Conservation (phyloP, 2,888 invertebrate genomes). For the Clusia tigrina region DNA sequence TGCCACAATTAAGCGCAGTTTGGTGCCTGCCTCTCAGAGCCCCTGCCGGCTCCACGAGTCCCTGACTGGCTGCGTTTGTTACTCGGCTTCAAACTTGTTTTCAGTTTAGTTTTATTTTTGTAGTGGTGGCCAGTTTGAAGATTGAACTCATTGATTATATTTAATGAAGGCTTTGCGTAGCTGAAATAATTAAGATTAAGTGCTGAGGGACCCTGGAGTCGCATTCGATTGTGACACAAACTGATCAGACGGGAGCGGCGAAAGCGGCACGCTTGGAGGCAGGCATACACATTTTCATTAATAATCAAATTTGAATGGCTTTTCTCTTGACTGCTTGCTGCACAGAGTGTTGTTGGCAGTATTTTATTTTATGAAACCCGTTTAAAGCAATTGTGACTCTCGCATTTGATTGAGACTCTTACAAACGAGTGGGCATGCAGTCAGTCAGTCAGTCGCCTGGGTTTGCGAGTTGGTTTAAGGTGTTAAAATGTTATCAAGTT, state of each 20-base stretch:
- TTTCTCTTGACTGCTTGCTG: too few relatives aligned
- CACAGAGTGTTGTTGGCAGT: too few relatives aligned
- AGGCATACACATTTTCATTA: slow-evolving; percentile 1
- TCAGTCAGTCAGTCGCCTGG: too few relatives aligned
- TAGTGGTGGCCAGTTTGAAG: neutral
- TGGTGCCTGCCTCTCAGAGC: neutral
- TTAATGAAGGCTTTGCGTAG: slow-evolving; percentile 1
- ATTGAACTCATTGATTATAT: slow-evolving; percentile 5
- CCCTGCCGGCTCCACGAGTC: neutral
- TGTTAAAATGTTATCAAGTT: too few relatives aligned
- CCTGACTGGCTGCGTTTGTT: neutral
- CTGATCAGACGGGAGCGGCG: too few relatives aligned
- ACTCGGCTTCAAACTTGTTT: neutral
- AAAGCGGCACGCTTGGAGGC: neutral
- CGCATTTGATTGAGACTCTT: too few relatives aligned
- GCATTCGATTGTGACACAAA: too few relatives aligned
- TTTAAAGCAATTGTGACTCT: too few relatives aligned
- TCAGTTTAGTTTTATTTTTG: neutral
- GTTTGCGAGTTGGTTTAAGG: too few relatives aligned
- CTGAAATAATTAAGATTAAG: slow-evolving; percentile 1
- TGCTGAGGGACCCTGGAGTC: neutral
- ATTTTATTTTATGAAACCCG: too few relatives aligned
- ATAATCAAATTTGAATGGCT: neutral
- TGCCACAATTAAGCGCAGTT: neutral
- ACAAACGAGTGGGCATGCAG: too few relatives aligned